These are phyloP conservation scores for Drosophila truncata DNA, from an alignment of 1,140 invertebrate species.

Conservation along the genomic window DNA sequence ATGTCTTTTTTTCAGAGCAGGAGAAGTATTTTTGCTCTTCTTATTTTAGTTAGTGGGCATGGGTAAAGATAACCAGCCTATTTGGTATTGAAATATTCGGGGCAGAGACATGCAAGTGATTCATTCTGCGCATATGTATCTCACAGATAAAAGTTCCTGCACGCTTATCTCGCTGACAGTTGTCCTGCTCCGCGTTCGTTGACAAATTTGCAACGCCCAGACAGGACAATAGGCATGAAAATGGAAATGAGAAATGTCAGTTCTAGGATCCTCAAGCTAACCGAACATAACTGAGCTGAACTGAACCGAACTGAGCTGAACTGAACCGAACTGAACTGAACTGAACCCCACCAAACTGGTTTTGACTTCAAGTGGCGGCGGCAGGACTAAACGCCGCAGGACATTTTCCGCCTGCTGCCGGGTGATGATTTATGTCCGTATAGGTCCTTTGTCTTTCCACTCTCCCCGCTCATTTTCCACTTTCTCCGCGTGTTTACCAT, in stretches of 20 bases:
- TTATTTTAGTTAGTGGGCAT: slow-evolving; percentile 3
- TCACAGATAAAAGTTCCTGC: slow-evolving; percentile 63
- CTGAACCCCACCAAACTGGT: slow-evolving; percentile 43
- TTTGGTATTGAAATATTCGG: slow-evolving; percentile 46
- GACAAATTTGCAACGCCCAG: slow-evolving; percentile 71
- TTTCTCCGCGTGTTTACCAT: slow-evolving; percentile 67
- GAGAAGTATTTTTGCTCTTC: background rate
- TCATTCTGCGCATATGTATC: slow-evolving; percentile 55
- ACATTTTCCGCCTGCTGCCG: slow-evolving; percentile 41
- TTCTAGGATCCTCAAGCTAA: slow-evolving; percentile 26
- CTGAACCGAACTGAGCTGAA: slow-evolving; percentile 1
- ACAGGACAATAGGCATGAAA: slow-evolving; percentile 62
- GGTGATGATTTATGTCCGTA: slow-evolving; percentile 61
- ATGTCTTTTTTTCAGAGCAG: slow-evolving; percentile 3
- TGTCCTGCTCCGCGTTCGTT: slow-evolving; percentile 52
- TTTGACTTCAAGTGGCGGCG: slow-evolving; percentile 51
- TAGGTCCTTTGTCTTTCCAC: slow-evolving; percentile 61
- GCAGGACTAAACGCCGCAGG: slow-evolving; percentile 54
- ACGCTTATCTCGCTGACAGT: slow-evolving; percentile 76
- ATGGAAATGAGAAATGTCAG: slow-evolving; percentile 53
- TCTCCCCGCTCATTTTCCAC: slow-evolving; percentile 47
- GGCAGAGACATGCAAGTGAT: slow-evolving; percentile 61
- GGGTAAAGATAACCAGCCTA: slow-evolving; percentile 25
- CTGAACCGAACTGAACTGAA: slow-evolving; percentile 4
- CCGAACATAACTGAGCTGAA: slow-evolving; percentile 9